Percentiles rank a stretch among this genome's conserved stretches.
Evolutionary conservation across 2,797 vertebrate genomes (phyloP).

Genomic region (Pseudochromis fuscus): DNA sequence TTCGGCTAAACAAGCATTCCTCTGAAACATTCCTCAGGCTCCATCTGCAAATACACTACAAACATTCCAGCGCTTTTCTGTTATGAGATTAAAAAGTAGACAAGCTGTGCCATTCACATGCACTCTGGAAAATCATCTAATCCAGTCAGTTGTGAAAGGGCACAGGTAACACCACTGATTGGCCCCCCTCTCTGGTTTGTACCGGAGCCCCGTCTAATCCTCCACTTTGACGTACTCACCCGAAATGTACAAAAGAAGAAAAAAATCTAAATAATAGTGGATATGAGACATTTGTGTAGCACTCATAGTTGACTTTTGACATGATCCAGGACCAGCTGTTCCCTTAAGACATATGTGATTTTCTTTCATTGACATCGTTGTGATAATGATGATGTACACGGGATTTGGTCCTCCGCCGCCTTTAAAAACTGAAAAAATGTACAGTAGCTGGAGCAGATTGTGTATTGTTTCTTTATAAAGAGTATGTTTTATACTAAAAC

Average conservation of each 20-base stretch:
- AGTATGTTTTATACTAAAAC: conserved; percentile 91
- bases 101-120: conserved; percentile 78
- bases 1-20: conserved; percentile 68
- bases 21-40: conserved; percentile 70
- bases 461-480: conserved; percentile 92
- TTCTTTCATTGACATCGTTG: conserved; percentile 42
- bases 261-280: conserved; percentile 60
- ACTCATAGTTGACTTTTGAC: conserved; percentile 82
- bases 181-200: conserved; percentile 53
- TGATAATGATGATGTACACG: conserved; percentile 49
- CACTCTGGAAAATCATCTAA: conserved; percentile 79
- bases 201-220: conserved; percentile 64
- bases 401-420: conserved; percentile 71
- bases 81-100: conserved; percentile 74
- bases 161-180: conserved; percentile 70
- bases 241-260: conserved; percentile 75
- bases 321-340: conserved; percentile 67
- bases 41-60: conserved; percentile 41
- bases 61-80: conserved; percentile 72
- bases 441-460: conserved; percentile 88
- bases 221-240: conserved; percentile 65
- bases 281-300: conserved; percentile 81
- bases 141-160: conserved; percentile 77
- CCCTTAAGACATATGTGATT: conserved; percentile 49
- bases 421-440: conserved; percentile 81